Evolutionary conservation across 92 coral and sea anemone species (phyloP), one percentile per base, ranked within the genome.

Genomic region (Pocillopora meandrina): DNA sequence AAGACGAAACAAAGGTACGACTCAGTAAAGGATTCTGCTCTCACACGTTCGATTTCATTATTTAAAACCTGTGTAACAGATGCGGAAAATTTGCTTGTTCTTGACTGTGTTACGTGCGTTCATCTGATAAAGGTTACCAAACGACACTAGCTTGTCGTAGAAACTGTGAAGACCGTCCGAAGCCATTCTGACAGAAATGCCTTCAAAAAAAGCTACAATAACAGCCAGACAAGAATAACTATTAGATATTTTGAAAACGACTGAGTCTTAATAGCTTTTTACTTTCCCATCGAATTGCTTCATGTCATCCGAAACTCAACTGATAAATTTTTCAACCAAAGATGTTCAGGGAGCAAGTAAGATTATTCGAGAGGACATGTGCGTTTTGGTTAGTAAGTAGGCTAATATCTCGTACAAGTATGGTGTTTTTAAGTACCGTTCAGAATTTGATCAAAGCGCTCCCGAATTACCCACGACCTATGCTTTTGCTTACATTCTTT

Each of bases 371-470:
- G 57, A 61, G 42, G 31, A 61, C 58, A 70, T 19, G 58, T 61
- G 34, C 58, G 70, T 61, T 7, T 42, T 42, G 5, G 52, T 42
- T 7, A 59, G 62, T 34, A 59, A 35, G 59, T 13, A 70, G 77
- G 70, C 70, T 56, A 31, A 68, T 26, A 69, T 69, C 75, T 57
- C 21, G 18, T 49, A 9, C 77, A 18, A 31, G 49, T 71, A 20
- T 71, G 70, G 49, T 71, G 69, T 80, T 63, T 19, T n/a, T 18
- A 21, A 69, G 85, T 81, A 75, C 74, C 77, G 70, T 81, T 71
- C 77, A 34, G 12, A 68, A 55, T 16, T 19, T 9, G 74, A 79
- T 65, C 35, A 58, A 47, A 65, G 56, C 35, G 74, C 15, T n/a
- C 16, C 59, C 1, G 35, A 26, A 56, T 18, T 26, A 34, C 58